Evolutionary conservation across 2,797 vertebrate species (phyloP).

Genomic region (Diplodus puntazzo): DNA sequence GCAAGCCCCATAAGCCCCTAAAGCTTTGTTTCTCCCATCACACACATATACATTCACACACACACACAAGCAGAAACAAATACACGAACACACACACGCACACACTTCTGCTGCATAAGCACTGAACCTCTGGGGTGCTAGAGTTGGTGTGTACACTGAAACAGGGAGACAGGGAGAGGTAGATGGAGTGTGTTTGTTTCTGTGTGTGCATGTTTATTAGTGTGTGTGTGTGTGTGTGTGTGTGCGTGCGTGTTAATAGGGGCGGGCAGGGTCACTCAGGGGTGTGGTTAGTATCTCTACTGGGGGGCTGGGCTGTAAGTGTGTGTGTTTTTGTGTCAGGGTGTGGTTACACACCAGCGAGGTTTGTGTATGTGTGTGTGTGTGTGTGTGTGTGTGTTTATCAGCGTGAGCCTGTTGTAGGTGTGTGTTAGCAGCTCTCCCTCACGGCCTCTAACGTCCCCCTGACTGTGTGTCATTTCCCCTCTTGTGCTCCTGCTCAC

Average conservation of each 20-base stretch:
- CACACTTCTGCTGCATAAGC: slow-evolving; percentile 89
- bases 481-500: slow-evolving; percentile 72
- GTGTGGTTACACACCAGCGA: slow-evolving; percentile 76
- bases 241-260: background rate
- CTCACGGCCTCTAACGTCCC: slow-evolving; percentile 54
- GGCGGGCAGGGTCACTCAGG: slow-evolving; percentile 51
- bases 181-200: slow-evolving; percentile 19
- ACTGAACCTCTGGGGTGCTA: slow-evolving; percentile 77
- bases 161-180: slow-evolving; percentile 37
- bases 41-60: slow-evolving; percentile 53
- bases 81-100: slow-evolving; percentile 55
- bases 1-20: slow-evolving; percentile 79
- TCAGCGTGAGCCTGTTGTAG: no score
- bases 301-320: slow-evolving; percentile 41
- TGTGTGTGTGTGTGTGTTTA: slow-evolving; percentile 25
- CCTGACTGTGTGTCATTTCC: slow-evolving; percentile 74
- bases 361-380: slow-evolving; percentile 45
- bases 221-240: slow-evolving; percentile 25
- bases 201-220: slow-evolving; percentile 13
- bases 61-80: slow-evolving; percentile 43
- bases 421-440: slow-evolving; percentile 39
- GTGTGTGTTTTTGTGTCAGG: slow-evolving; percentile 52
- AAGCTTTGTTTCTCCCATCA: slow-evolving; percentile 85
- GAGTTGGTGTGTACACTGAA: slow-evolving; percentile 62
- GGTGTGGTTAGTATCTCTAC: slow-evolving; percentile 66